Evolutionary conservation across 2,888 invertebrate genomes (phyloP), one percentile per base, ranked within the genome.

Genomic region (Horisme vitalbata): DNA sequence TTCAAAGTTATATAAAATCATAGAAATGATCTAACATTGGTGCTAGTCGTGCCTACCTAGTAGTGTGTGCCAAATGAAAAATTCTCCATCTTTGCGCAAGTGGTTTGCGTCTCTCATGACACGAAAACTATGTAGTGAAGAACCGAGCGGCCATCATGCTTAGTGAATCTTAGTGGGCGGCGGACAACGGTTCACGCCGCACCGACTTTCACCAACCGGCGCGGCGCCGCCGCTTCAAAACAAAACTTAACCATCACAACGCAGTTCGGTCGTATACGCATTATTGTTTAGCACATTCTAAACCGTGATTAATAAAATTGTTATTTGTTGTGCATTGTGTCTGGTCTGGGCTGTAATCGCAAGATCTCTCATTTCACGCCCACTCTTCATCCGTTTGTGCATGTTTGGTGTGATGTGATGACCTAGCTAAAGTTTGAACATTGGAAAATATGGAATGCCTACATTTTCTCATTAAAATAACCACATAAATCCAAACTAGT

Each of bases 121-220:
- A 45, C 57, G 60, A 50, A 57, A 59, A 59, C 45, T 48, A 38
- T 45, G 62, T 58, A 57, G 58, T 63, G 63, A 64, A 61, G 64
- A 63, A 59, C 65, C 59, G 63, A 59, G 57, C 73, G 83, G 79
- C 84, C 85, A 85, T 85, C 84, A 83, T 77, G n/a, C n/a, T n/a
- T n/a, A n/a, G n/a, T n/a, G n/a, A n/a, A n/a, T n/a, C n/a, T 81
- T 72, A 78, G 83, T 83, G 79, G 75, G 75, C 77, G 78, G 72
- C 74, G 72, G 75, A 68, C 77, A 75, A 83, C 68, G 65, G 61
- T 67, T 65, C 65, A 67, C 59, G 59, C 62, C 65, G 65, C 67
- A 39, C 53, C 63, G 71, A 81, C 83, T 84, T 85, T 85, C 84
- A 82, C 84, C 75, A 64, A 58, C 67, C 56, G 59, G 5, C 1